Evolutionary conservation across 2,113 vertebrate species (phyloP).

Genomic region (Bos indicus): DNA sequence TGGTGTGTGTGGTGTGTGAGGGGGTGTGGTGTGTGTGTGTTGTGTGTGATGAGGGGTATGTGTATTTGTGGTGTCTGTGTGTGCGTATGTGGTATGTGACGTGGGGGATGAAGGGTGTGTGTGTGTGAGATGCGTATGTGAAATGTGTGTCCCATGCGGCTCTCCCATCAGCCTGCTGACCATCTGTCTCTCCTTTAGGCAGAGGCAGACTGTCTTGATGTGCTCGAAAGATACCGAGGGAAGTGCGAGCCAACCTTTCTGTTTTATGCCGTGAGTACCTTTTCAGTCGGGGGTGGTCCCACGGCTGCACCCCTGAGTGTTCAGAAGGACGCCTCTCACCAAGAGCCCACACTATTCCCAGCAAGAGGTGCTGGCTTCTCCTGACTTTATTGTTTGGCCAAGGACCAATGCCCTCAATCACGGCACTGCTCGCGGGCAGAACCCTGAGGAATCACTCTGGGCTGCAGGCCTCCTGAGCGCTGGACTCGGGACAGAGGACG

Average conservation of each 20-base stretch:
- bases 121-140: background rate
- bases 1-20: background rate
- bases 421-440: fast-evolving
- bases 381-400: background rate
- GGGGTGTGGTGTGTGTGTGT: background rate
- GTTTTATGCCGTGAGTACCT: constrained; percentile 89
- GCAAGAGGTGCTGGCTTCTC: background rate
- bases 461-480: background rate
- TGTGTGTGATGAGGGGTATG: background rate
- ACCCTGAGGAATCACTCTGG: background rate
- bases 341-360: background rate
- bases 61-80: background rate
- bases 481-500: fast-evolving
- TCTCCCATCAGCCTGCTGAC: background rate
- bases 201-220: constrained; percentile 90
- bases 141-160: background rate
- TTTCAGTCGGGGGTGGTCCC: background rate
- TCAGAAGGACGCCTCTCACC: background rate
- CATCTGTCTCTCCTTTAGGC: constrained; percentile 80
- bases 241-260: constrained; percentile 94
- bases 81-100: background rate
- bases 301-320: background rate
- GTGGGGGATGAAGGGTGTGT: background rate
- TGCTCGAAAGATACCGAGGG: constrained; percentile 89
- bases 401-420: background rate